These are phyloP conservation scores for Grallaria varia DNA, from an alignment of 2,113 vertebrate species.

Conservation along the genomic window DNA sequence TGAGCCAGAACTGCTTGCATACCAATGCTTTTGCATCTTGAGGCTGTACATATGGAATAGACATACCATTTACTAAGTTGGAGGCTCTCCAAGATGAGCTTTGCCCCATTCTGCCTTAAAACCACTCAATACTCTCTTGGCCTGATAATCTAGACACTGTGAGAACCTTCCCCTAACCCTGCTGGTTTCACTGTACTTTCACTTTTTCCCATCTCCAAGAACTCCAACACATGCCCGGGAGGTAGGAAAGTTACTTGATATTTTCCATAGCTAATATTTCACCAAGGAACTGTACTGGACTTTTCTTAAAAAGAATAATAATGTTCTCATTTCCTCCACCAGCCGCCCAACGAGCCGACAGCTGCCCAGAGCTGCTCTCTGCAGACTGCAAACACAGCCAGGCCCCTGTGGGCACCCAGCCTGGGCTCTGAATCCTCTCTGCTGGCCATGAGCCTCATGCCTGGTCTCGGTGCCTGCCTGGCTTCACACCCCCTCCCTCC, in stretches of 20 bases:
- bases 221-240: neutral
- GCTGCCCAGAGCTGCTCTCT: neutral
- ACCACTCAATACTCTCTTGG: neutral
- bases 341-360: rapidly evolving
- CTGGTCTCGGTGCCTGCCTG: neutral
- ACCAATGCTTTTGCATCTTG: neutral
- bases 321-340: neutral
- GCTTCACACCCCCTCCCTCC: neutral
- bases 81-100: neutral
- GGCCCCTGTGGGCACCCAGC: neutral
- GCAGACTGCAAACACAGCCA: neutral
- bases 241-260: neutral
- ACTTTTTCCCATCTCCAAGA: neutral
- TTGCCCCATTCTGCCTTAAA: neutral
- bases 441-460: neutral
- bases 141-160: neutral
- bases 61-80: neutral
- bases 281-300: neutral
- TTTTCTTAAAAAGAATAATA: neutral
- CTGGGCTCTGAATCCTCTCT: neutral
- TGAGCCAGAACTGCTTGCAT: neutral
- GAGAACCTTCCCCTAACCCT: neutral
- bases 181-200: neutral
- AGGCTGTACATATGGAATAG: rapidly evolving
- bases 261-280: conserved; percentile 26